Conservation (phyloP, 2,888 invertebrate genomes). For the Xanthia icteritia region DNA sequence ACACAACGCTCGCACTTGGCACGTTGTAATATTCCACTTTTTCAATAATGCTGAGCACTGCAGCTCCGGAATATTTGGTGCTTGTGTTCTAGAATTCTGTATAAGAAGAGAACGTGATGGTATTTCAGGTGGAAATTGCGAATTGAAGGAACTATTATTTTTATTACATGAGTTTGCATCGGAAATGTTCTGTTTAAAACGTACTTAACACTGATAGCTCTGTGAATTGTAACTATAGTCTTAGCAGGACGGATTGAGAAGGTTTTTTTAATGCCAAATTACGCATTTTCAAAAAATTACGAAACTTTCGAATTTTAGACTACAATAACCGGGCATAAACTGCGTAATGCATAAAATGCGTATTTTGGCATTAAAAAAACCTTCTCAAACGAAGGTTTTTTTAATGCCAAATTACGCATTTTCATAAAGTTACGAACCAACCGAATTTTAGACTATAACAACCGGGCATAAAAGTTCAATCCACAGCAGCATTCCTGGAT, state of each 20-base stretch:
- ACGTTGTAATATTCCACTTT: slow-evolving; percentile 66
- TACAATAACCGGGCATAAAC: neutral
- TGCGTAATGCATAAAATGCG: too few relatives aligned
- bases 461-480: neutral
- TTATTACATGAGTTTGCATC: neutral
- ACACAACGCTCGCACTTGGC: slow-evolving; percentile 71
- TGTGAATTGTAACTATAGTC: neutral
- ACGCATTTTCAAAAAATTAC: neutral
- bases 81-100: slow-evolving; percentile 43
- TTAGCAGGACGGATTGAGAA: neutral
- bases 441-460: neutral
- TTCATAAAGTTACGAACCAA: neutral
- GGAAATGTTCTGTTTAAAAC: neutral
- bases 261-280: neutral
- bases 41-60: slow-evolving; percentile 64
- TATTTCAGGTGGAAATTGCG: slow-evolving; percentile 1
- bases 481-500: neutral
- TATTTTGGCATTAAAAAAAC: too few relatives aligned
- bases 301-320: neutral
- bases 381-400: neutral
- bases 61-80: slow-evolving; percentile 60
- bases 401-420: neutral
- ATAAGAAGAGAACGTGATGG: slow-evolving; percentile 32
- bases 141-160: slow-evolving; percentile 3
- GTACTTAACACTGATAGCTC: neutral